phyloP scores from a whole-genome alignment of 2,113 vertebrate species.

The Merops nubicus region DNA sequence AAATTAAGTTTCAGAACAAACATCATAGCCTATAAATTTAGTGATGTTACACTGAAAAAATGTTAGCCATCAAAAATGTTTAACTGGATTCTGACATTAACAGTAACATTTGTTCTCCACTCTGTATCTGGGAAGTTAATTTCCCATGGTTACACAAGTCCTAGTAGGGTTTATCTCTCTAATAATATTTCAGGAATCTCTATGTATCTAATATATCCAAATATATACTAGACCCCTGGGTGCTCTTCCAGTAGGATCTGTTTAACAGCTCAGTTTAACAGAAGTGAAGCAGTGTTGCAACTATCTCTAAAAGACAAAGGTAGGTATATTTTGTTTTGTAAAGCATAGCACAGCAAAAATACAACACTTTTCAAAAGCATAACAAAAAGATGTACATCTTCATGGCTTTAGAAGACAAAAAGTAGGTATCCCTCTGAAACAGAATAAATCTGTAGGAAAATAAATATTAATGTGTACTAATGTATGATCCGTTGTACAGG shows the following conservation, averaged over 20 bases:
- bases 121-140: not conserved
- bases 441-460: not conserved
- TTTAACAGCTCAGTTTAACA: not conserved
- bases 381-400: not conserved
- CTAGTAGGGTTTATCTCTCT: not conserved
- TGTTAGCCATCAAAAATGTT: not conserved
- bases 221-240: not conserved
- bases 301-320: not conserved
- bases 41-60: not conserved
- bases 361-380: not conserved
- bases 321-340: not conserved
- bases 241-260: not conserved
- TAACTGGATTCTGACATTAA: not conserved
- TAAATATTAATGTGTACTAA: not conserved
- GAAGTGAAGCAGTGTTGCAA: not conserved
- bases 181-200: conserved; percentile 19
- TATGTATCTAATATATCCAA: conserved; percentile 23
- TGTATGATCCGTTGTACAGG: not conserved
- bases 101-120: not conserved
- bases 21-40: not conserved
- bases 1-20: not conserved
- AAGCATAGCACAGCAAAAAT: not conserved
- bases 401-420: not conserved
- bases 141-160: not conserved
- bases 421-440: not conserved